A percentile compares a stretch with the other conserved stretches of the same genome.
Evolutionary conservation across 2,888 invertebrate genomes (phyloP).

Genomic region (Drosophila hamatofila): DNA sequence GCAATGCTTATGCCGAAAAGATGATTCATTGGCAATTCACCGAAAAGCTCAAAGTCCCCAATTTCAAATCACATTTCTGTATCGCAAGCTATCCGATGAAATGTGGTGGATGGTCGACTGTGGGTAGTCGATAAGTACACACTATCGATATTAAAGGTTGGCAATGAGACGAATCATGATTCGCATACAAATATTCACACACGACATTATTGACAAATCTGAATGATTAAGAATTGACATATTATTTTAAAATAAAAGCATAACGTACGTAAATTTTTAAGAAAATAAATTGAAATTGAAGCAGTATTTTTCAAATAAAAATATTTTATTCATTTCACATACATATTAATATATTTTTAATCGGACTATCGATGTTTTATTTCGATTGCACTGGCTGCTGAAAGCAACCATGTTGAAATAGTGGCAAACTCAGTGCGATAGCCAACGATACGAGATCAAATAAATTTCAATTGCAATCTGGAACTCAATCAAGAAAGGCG

Average conservation of each 20-base stretch:
- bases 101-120: too few relatives aligned
- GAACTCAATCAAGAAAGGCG: not conserved
- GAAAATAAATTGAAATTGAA: too few relatives aligned
- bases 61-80: not conserved
- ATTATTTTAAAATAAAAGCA: too few relatives aligned
- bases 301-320: too few relatives aligned
- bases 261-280: too few relatives aligned
- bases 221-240: too few relatives aligned
- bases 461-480: not conserved
- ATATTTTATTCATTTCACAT: not conserved
- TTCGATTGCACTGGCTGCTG: too few relatives aligned
- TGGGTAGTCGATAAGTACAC: not conserved
- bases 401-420: not conserved
- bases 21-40: not conserved
- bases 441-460: not conserved
- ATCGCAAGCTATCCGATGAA: too few relatives aligned
- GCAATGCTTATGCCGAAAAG: not conserved
- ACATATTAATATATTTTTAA: not conserved
- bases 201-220: too few relatives aligned
- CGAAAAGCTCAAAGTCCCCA: not conserved
- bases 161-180: not conserved
- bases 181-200: too few relatives aligned
- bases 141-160: not conserved
- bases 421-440: too few relatives aligned
- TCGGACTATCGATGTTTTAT: not conserved